Evolutionary conservation across 2,113 vertebrate genomes (phyloP).

Genomic region (Sigmodon hispidus): DNA sequence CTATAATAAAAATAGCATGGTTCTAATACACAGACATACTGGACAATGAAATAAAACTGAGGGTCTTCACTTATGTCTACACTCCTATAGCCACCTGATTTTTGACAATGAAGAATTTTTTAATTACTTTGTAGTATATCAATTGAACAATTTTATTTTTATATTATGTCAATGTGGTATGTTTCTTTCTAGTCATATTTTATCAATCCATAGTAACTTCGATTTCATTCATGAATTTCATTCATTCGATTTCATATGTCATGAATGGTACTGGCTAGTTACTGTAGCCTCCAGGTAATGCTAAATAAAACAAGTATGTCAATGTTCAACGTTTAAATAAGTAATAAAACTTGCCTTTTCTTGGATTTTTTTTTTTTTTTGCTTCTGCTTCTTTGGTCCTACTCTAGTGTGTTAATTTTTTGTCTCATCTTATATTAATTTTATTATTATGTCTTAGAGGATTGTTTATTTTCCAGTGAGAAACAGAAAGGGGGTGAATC

Average conservation of each 20-base stretch:
- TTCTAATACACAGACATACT: no score
- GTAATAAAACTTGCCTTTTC: background rate
- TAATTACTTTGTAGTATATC: background rate
- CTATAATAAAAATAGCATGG: background rate
- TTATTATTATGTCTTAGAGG: background rate
- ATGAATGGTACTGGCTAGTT: background rate
- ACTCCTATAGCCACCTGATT: no score
- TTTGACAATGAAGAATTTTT: background rate
- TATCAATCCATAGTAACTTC: background rate
- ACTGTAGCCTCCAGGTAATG: background rate
- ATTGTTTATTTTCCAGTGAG: background rate
- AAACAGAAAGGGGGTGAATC: background rate
- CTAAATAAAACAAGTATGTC: background rate
- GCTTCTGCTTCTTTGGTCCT: background rate
- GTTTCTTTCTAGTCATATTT: background rate
- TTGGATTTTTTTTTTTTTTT: background rate
- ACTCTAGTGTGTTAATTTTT: background rate
- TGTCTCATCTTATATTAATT: background rate
- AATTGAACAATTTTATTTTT: background rate
- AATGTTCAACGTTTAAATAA: background rate
- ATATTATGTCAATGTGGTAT: background rate
- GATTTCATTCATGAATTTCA: background rate
- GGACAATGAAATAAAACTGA: no score
- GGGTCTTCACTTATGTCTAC: no score
- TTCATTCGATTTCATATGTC: no score